These are phyloP conservation scores for Ceraclea dissimilis DNA, from an alignment of 2,888 invertebrate species.

Conservation along the genomic window DNA sequence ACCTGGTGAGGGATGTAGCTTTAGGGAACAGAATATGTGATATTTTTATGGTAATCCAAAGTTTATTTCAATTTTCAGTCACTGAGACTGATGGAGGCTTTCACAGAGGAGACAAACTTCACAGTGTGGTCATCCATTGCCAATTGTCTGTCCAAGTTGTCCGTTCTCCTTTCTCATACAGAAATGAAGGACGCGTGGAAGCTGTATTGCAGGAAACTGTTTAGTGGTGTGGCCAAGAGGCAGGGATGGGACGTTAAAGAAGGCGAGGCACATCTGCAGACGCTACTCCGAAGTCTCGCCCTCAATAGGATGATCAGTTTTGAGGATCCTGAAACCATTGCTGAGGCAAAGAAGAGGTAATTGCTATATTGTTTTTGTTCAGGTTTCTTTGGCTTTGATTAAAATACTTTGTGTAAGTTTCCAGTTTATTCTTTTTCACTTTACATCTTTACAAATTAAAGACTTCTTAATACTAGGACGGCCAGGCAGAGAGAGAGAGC, in stretches of 20 bases:
- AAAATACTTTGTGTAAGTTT: no score
- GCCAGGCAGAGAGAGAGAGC: no score
- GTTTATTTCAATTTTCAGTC: no score
- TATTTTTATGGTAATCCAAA: no score
- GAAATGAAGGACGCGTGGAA: constrained; percentile 66
- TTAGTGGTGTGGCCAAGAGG: constrained; percentile 60
- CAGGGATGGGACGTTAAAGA: constrained; percentile 81
- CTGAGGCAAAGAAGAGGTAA: constrained; percentile 65
- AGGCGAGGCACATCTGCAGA: constrained; percentile 80
- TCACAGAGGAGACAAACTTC: constrained; percentile 79
- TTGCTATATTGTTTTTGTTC: no score
- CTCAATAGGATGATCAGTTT: constrained; percentile 75
- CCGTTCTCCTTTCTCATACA: constrained; percentile 71
- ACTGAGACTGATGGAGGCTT: constrained; percentile 77
- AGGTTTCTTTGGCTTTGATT: no score
- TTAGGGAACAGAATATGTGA: no score
- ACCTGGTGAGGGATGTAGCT: no score
- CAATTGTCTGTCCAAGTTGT: constrained; percentile 70
- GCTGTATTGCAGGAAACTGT: constrained; percentile 65
- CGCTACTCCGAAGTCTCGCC: constrained; percentile 77
- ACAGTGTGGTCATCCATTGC: constrained; percentile 88
- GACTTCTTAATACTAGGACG: no score
- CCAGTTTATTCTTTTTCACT: no score
- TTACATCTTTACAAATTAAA: no score
- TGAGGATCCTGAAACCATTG: constrained; percentile 68